Evolutionary conservation across 30 jellyfish, hydroid and myxozoan genomes (phyloP).

Genomic region (Sanderia malayensis): DNA sequence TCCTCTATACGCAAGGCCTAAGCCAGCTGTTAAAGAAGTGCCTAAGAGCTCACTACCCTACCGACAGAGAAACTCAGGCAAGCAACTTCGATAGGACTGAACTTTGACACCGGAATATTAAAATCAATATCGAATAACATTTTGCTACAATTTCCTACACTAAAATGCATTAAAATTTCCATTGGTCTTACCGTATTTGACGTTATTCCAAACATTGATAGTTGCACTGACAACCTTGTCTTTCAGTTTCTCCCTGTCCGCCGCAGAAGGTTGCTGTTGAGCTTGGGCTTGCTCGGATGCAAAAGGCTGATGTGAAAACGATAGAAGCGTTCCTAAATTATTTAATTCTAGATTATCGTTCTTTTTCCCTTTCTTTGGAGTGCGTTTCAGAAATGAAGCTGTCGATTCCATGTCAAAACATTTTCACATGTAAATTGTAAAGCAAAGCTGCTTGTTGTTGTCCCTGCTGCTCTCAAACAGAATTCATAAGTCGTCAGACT

Average conservation of each 20-base stretch:
- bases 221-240: slow-evolving; percentile 35
- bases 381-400: background rate
- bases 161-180: background rate
- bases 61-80: background rate
- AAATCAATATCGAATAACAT: background rate
- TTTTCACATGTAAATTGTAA: too few relatives aligned
- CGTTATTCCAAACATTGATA: slow-evolving; percentile 93
- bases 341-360: slow-evolving; percentile 27
- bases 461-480: too few relatives aligned
- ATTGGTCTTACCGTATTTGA: slow-evolving; percentile 88
- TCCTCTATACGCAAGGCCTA: background rate
- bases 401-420: slow-evolving; percentile 5
- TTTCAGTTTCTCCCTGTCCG: slow-evolving; percentile 48
- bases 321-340: slow-evolving; percentile 27
- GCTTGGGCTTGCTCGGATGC: background rate
- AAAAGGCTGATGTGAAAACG: slow-evolving; percentile 13
- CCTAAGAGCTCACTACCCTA: too few relatives aligned
- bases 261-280: slow-evolving; percentile 24
- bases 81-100: background rate
- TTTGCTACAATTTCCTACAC: background rate
- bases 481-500: too few relatives aligned
- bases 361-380: background rate
- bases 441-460: too few relatives aligned
- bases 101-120: background rate
- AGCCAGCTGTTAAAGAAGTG: too few relatives aligned